Evolutionary conservation across 2,797 vertebrate genomes (phyloP).

Genomic region (Falco rusticolus): DNA sequence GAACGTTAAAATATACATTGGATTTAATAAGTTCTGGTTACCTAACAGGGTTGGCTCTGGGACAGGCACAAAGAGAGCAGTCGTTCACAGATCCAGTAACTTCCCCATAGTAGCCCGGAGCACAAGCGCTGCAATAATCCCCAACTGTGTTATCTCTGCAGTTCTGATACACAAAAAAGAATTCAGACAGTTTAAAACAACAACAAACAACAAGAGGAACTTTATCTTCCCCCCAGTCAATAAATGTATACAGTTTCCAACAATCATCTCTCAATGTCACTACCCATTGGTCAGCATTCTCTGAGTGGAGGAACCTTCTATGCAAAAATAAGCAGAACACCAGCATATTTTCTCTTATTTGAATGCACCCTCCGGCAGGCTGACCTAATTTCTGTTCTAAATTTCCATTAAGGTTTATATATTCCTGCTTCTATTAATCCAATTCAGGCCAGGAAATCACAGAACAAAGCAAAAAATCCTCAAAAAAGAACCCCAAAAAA

Average conservation of each 20-base stretch:
- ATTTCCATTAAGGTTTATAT: not conserved
- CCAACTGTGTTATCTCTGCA: constrained; percentile 89
- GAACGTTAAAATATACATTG: not conserved
- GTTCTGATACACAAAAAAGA: constrained; percentile 73
- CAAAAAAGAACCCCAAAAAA: not conserved
- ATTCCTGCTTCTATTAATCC: not conserved
- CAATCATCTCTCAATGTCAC: not conserved
- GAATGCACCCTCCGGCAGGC: not conserved
- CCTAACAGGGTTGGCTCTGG: constrained; percentile 81
- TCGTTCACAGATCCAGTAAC: constrained; percentile 84
- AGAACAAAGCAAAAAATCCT: not conserved
- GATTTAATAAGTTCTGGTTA: constrained; percentile 52
- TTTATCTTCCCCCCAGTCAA: not conserved
- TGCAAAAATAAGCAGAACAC: not conserved
- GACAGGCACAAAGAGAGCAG: constrained; percentile 91
- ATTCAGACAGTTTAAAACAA: constrained; percentile 1
- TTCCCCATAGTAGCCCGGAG: constrained; percentile 86
- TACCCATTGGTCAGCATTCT: not conserved
- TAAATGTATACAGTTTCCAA: not conserved
- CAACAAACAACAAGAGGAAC: not conserved
- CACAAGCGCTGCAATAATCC: constrained; percentile 83
- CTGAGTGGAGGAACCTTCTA: not conserved
- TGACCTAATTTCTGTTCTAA: not conserved
- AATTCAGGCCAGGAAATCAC: not conserved
- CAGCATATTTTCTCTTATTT: not conserved